These are phyloP conservation scores for Dromius quadrimaculatus DNA, from an alignment of 2,888 invertebrate species.

Conservation along the genomic window DNA sequence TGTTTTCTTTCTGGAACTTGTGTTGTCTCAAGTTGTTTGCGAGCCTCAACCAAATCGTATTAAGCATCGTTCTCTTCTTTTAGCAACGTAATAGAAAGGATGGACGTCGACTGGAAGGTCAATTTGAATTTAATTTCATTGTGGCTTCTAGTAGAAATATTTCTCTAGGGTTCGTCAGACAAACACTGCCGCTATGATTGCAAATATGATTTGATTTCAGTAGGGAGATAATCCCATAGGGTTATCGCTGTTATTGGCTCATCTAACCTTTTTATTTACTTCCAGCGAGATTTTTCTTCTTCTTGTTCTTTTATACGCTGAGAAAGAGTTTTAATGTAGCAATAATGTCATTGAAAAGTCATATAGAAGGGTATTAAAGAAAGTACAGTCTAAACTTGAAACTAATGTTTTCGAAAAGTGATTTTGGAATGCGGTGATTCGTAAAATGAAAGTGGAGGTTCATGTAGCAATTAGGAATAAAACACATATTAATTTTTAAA, in stretches of 20 bases:
- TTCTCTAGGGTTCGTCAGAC: constrained; percentile 47
- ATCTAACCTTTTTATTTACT: constrained; percentile 47
- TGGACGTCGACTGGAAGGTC: constrained; percentile 23
- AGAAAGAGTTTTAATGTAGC: not conserved
- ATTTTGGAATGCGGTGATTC: too few relatives aligned
- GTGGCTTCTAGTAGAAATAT: constrained; percentile 30
- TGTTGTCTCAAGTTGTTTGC: constrained; percentile 6
- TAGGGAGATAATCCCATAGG: constrained; percentile 31
- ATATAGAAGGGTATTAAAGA: too few relatives aligned
- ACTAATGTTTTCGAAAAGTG: too few relatives aligned
- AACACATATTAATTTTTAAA: too few relatives aligned
- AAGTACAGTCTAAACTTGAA: too few relatives aligned
- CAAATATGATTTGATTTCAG: constrained; percentile 49
- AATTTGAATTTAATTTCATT: constrained; percentile 46
- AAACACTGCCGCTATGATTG: constrained; percentile 43
- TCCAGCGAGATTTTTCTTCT: constrained; percentile 17
- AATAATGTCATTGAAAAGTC: too few relatives aligned
- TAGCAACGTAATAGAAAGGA: constrained; percentile 17
- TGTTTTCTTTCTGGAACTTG: not conserved
- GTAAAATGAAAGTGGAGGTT: too few relatives aligned
- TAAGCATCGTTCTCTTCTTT: not conserved
- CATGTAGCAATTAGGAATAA: too few relatives aligned
- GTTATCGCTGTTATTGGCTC: constrained; percentile 36
- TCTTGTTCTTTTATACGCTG: constrained; percentile 2
- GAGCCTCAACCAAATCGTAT: not conserved